phyloP scores from a whole-genome alignment of 2,888 invertebrate species.

The Plutella xylostella region DNA sequence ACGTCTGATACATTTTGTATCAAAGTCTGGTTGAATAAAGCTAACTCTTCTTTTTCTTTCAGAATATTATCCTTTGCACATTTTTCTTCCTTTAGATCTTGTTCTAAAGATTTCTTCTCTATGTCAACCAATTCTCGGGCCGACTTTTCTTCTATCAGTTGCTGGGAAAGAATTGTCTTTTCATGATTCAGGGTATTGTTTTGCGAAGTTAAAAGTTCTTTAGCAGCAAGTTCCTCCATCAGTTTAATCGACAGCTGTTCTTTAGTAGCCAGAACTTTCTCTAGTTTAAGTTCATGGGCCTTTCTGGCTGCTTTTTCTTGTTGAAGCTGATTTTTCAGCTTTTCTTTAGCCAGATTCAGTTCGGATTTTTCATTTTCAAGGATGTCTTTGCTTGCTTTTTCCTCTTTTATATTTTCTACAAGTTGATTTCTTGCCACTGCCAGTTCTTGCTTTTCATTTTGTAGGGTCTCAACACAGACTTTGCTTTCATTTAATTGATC shows the following conservation, averaged over 20 bases:
- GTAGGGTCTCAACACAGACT: conserved; percentile 16
- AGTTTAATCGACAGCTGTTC: neutral
- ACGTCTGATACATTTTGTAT: conserved; percentile 12
- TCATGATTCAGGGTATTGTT: conserved; percentile 6
- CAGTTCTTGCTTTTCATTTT: conserved; percentile 20
- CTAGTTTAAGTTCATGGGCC: neutral
- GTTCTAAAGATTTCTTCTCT: conserved; percentile 25
- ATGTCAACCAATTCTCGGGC: neutral
- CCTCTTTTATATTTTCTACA: conserved; percentile 12
- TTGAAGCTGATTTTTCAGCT: conserved; percentile 12
- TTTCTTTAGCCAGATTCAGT: conserved; percentile 9
- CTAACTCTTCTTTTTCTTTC: conserved; percentile 15
- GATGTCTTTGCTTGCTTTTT: conserved; percentile 4
- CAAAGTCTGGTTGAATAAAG: conserved; percentile 14
- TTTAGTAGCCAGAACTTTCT: too few species aligned
- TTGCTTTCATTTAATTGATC: conserved; percentile 11
- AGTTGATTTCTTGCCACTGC: conserved; percentile 8
- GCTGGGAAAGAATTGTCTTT: conserved; percentile 12
- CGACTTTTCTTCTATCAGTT: conserved; percentile 13
- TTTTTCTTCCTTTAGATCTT: conserved; percentile 31
- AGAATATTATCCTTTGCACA: conserved; percentile 21
- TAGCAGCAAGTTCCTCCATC: neutral
- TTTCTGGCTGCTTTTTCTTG: neutral
- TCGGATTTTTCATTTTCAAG: conserved; percentile 23
- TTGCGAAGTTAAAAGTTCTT: too few species aligned